Conservation (phyloP, 1,140 invertebrate genomes). For the Trichonephila clavata region DNA sequence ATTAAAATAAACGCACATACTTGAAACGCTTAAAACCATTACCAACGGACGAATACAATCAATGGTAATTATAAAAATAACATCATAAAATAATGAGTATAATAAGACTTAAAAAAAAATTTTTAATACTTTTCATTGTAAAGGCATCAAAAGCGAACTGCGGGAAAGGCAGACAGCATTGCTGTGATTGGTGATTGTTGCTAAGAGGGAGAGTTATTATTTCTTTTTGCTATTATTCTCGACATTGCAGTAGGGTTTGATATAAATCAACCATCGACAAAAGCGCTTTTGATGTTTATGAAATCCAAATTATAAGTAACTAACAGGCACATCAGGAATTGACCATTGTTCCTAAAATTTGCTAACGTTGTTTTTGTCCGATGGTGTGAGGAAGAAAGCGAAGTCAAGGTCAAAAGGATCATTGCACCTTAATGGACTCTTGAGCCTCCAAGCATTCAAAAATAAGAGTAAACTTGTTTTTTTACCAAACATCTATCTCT, state of each 20-base stretch:
- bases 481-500: slow-evolving; percentile 25
- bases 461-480: slow-evolving; percentile 53
- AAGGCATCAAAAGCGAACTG: too few relatives aligned
- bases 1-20: too few relatives aligned
- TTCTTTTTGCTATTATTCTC: too few relatives aligned
- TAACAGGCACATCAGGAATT: neutral
- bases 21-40: too few relatives aligned
- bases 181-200: too few relatives aligned
- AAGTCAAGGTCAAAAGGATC: slow-evolving; percentile 49
- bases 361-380: neutral
- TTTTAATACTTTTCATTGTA: too few relatives aligned
- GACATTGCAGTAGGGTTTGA: neutral
- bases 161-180: too few relatives aligned
- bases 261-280: neutral
- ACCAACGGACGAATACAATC: too few relatives aligned
- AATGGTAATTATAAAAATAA: too few relatives aligned
- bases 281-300: neutral
- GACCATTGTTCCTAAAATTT: neutral
- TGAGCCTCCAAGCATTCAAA: slow-evolving; percentile 46
- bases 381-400: neutral
- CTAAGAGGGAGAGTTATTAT: too few relatives aligned
- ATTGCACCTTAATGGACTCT: slow-evolving; percentile 50
- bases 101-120: too few relatives aligned
- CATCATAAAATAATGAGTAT: too few relatives aligned
- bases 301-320: neutral